Conservation (phyloP, 2,797 vertebrate species). For the Crypturellus tataupa region DNA sequence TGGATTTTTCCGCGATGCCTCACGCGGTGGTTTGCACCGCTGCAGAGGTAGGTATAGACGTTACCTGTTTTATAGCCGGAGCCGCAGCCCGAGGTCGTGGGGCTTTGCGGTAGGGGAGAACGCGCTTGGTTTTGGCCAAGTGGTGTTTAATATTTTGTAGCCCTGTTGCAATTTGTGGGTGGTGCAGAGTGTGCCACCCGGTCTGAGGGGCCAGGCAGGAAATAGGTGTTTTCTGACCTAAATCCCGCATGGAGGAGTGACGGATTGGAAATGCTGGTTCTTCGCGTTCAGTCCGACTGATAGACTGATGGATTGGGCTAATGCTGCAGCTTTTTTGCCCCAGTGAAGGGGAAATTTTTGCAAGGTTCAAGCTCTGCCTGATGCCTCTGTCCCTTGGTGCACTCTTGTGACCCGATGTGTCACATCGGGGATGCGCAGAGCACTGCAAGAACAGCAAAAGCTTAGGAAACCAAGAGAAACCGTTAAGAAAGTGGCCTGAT, state of each 20-base stretch:
- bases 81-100: not conserved
- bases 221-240: not conserved
- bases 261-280: not conserved
- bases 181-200: not conserved
- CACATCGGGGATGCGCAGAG: not conserved
- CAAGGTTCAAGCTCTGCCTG: not conserved
- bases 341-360: not conserved
- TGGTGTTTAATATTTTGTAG: not conserved
- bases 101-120: not conserved
- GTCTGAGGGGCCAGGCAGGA: not conserved
- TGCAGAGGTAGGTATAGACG: not conserved
- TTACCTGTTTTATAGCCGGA: slow-evolving; percentile 12
- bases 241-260: not conserved
- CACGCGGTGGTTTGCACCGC: fast-evolving
- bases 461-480: not conserved
- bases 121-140: slow-evolving; percentile 31
- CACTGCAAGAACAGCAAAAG: not conserved
- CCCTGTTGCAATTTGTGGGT: not conserved
- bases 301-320: not conserved
- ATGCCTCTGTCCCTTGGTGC: not conserved
- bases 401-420: not conserved
- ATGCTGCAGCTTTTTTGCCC: fast-evolving
- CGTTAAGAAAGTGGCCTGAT: not conserved
- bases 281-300: not conserved
- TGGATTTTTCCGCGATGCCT: not conserved